Evolutionary conservation across 2,797 vertebrate genomes (phyloP).

Genomic region (Scolopax rusticola): DNA sequence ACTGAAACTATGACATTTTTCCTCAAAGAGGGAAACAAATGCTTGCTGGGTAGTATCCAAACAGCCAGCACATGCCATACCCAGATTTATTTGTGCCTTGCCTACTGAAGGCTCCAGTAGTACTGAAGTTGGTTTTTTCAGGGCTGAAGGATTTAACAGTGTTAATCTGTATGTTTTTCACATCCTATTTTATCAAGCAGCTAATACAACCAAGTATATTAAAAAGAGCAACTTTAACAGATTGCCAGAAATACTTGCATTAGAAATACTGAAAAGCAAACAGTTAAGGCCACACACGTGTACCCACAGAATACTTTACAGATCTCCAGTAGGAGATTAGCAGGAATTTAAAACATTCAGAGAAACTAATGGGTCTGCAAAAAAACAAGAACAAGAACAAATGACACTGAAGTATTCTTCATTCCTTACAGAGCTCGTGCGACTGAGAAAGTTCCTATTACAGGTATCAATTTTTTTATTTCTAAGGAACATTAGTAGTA

Average conservation of each 20-base stretch:
- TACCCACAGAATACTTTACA: neutral
- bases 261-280: neutral
- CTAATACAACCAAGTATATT: neutral
- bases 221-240: neutral
- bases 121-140: neutral
- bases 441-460: neutral
- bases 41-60: neutral
- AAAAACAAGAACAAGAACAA: neutral
- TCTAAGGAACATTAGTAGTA: neutral
- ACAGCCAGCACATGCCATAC: neutral
- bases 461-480: neutral
- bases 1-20: neutral
- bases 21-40: neutral
- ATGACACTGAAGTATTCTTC: neutral
- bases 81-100: neutral
- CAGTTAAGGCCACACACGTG: neutral
- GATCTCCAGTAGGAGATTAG: neutral
- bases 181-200: slow-evolving; percentile 14
- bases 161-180: neutral
- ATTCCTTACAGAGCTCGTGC: neutral
- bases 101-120: neutral
- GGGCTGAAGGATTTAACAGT: neutral
- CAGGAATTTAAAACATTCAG: neutral
- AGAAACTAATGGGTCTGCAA: neutral
- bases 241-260: neutral